A percentile compares a stretch with the other conserved stretches of the same genome.
These are phyloP conservation scores for Podabrus alpinus DNA, from an alignment of 2,888 invertebrate genomes.

Conservation along the genomic window DNA sequence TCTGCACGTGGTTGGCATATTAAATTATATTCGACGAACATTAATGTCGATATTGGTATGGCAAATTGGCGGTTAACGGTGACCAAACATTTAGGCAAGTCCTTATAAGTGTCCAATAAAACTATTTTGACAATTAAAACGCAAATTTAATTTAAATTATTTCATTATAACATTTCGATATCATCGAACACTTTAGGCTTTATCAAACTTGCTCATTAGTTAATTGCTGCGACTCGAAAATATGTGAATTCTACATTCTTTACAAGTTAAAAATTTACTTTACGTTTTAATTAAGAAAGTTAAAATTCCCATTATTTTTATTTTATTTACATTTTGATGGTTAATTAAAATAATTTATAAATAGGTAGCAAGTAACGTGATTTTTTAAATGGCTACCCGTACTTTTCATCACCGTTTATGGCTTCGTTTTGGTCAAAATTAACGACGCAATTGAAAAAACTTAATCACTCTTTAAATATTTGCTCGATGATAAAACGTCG, in stretches of 20 bases:
- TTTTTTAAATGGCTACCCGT: neutral
- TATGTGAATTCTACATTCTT: neutral
- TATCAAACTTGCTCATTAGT: neutral
- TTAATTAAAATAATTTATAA: neutral
- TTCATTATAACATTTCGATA: neutral
- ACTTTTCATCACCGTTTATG: neutral
- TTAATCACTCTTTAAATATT: neutral
- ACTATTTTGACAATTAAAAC: neutral
- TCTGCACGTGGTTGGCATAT: slow-evolving; percentile 20
- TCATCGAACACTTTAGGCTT: neutral
- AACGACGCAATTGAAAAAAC: neutral
- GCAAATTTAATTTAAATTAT: neutral
- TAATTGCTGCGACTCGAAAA: neutral
- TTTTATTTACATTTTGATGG: neutral
- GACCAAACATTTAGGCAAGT: neutral
- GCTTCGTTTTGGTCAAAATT: neutral
- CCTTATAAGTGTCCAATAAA: neutral
- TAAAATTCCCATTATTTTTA: neutral
- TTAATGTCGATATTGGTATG: slow-evolving; percentile 1
- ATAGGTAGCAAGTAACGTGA: neutral
- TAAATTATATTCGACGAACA: slow-evolving; percentile 9
- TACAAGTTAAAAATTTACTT: neutral
- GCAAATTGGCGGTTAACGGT: slow-evolving; percentile 11
- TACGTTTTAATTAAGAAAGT: neutral
- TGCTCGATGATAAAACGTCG: neutral